A percentile compares a stretch with the other conserved stretches of the same genome.
These are phyloP conservation scores for Tromatobia lineatoria DNA, from an alignment of 2,888 invertebrate genomes.

Conservation along the genomic window DNA sequence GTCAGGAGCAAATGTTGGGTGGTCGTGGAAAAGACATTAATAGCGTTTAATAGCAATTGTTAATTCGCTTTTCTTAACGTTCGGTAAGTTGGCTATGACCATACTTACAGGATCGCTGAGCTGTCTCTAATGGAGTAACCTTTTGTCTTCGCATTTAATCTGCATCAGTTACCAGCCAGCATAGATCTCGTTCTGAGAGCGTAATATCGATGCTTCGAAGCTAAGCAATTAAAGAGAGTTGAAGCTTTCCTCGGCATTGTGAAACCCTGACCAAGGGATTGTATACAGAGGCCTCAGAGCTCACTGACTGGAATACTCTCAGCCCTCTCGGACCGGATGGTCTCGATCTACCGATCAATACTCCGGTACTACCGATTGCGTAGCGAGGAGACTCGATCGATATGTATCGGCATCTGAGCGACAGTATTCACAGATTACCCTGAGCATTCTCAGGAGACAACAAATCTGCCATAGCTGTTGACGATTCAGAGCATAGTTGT, in stretches of 20 bases:
- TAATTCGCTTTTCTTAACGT: neutral
- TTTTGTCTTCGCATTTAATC: neutral
- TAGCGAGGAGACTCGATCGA: conserved; percentile 42
- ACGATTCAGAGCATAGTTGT: conserved; percentile 61
- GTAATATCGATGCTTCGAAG: conserved; percentile 5
- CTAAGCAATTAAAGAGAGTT: conserved; percentile 22
- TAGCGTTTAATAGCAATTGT: neutral
- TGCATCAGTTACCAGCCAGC: conserved; percentile 13
- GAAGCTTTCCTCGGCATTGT: conserved; percentile 17
- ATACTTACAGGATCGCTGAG: neutral
- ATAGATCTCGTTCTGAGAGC: conserved; percentile 8
- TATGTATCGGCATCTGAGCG: conserved; percentile 72
- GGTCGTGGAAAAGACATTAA: neutral
- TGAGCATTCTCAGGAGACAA: conserved; percentile 80
- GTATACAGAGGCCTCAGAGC: neutral
- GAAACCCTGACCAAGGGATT: conserved; percentile 17
- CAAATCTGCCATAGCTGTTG: conserved; percentile 64
- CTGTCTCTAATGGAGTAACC: conserved; percentile 6
- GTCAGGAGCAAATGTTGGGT: no score
- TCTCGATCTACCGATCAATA: conserved; percentile 18
- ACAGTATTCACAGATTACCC: conserved; percentile 80
- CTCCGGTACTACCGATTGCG: conserved; percentile 40
- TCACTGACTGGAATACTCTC: neutral
- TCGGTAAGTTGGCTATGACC: neutral
- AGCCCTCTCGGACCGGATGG: neutral